Evolutionary conservation across 2,888 invertebrate species (phyloP).

Genomic region (Galerucella nymphaeae): DNA sequence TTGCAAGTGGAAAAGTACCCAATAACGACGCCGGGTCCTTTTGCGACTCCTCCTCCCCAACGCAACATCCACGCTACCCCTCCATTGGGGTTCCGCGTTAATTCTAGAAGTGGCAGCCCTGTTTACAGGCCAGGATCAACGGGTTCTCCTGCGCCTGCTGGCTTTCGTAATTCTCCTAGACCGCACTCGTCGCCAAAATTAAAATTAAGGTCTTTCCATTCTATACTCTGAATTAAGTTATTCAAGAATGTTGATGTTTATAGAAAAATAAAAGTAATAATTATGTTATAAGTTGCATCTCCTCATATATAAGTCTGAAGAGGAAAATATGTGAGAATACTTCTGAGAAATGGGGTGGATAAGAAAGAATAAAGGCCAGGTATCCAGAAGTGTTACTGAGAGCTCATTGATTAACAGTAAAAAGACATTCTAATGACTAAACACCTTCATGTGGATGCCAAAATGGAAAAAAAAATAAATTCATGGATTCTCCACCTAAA

Average conservation of each 20-base stretch:
- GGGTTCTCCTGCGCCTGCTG: conserved; percentile 71
- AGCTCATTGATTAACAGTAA: too few relatives aligned
- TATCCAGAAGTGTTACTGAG: too few relatives aligned
- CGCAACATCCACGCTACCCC: conserved; percentile 76
- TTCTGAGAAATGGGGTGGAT: too few relatives aligned
- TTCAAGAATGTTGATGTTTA: conserved; percentile 37
- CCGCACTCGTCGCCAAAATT: conserved; percentile 90
- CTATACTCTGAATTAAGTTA: conserved; percentile 20
- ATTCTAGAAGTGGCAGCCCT: conserved; percentile 67
- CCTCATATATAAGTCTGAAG: too few relatives aligned
- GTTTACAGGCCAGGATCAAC: conserved; percentile 70
- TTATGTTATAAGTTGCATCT: too few relatives aligned
- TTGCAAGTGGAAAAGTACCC: conserved; percentile 94
- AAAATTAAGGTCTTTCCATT: conserved; percentile 82
- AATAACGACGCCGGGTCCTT: conserved; percentile 87
- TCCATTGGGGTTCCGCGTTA: conserved; percentile 67
- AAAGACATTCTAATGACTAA: too few relatives aligned
- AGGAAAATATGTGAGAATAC: too few relatives aligned
- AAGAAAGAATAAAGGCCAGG: too few relatives aligned
- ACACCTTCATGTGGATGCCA: too few relatives aligned
- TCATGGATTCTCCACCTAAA: too few relatives aligned
- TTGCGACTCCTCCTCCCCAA: conserved; percentile 76
- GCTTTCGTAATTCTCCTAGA: conserved; percentile 69
- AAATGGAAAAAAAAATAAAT: too few relatives aligned
- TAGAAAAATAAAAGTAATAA: too few relatives aligned